Evolutionary conservation across 1,140 invertebrate genomes (phyloP).

Genomic region (Tetragonula clypearis): DNA sequence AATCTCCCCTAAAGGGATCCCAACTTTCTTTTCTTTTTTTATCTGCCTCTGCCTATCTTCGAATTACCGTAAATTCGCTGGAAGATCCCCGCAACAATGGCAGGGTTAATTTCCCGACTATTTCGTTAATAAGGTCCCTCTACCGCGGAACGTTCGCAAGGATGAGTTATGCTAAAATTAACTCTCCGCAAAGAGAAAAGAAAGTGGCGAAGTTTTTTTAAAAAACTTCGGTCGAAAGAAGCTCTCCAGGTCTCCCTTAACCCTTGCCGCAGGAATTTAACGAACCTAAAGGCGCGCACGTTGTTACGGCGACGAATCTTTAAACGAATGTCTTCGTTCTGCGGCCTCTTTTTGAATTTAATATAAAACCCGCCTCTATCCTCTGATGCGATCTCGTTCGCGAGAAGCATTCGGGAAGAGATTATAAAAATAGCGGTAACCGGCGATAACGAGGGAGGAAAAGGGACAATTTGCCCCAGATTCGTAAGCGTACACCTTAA

Average conservation of each 20-base stretch:
- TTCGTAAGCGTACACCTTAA: slow-evolving; percentile 2
- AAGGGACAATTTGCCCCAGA: neutral
- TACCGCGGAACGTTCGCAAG: neutral
- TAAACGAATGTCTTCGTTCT: neutral
- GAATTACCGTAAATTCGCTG: slow-evolving; percentile 21
- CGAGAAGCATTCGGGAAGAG: slow-evolving; percentile 25
- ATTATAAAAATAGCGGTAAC: slow-evolving; percentile 57
- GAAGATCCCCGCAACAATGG: slow-evolving; percentile 13
- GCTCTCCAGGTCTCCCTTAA: neutral
- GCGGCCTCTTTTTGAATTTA: slow-evolving; percentile 31
- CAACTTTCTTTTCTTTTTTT: neutral
- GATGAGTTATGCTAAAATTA: slow-evolving; percentile 21
- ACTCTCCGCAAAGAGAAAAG: neutral
- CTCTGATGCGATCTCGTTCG: slow-evolving; percentile 50
- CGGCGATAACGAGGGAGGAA: slow-evolving; percentile 18
- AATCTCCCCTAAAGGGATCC: neutral
- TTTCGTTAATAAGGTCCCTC: slow-evolving; percentile 35
- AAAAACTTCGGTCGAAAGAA: neutral
- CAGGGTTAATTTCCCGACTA: slow-evolving; percentile 6
- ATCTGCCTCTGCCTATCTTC: neutral
- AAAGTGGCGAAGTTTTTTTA: neutral
- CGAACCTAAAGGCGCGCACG: neutral
- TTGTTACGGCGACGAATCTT: neutral
- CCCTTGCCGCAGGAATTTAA: neutral
- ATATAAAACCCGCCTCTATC: slow-evolving; percentile 51